phyloP scores from a whole-genome alignment of 2,888 invertebrate species.

The Ophioninae sp. region DNA sequence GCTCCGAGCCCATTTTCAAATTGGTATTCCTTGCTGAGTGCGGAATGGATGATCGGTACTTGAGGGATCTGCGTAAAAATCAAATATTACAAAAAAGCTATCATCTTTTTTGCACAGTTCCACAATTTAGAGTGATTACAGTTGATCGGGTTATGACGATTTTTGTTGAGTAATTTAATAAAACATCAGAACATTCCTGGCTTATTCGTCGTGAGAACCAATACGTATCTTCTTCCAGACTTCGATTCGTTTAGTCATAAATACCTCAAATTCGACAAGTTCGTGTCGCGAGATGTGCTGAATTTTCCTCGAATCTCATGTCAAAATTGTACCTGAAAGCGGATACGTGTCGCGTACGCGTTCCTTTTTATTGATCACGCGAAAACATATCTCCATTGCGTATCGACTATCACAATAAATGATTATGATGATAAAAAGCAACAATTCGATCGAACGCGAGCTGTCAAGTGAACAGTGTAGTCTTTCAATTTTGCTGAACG shows the following conservation, averaged over 20 bases:
- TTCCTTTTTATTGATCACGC: not conserved
- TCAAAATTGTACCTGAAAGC: not conserved
- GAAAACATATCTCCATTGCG: slow-evolving; percentile 34
- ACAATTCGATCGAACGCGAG: not conserved
- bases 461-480: slow-evolving; percentile 7
- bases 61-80: not conserved
- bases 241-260: too few species aligned
- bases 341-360: not conserved
- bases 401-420: not conserved
- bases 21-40: not conserved
- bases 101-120: too few species aligned
- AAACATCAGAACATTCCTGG: too few species aligned
- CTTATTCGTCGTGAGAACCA: too few species aligned
- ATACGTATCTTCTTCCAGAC: too few species aligned
- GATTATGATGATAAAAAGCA: not conserved
- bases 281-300: not conserved
- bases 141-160: too few species aligned
- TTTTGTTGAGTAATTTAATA: too few species aligned
- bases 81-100: too few species aligned
- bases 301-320: slow-evolving; percentile 22
- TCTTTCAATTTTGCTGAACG: slow-evolving; percentile 1
- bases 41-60: not conserved
- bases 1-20: slow-evolving; percentile 78
- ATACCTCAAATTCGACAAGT: not conserved
- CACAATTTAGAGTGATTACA: too few species aligned